These are phyloP conservation scores for Hypomecis punctinalis DNA, from an alignment of 2,888 invertebrate species.

Conservation along the genomic window DNA sequence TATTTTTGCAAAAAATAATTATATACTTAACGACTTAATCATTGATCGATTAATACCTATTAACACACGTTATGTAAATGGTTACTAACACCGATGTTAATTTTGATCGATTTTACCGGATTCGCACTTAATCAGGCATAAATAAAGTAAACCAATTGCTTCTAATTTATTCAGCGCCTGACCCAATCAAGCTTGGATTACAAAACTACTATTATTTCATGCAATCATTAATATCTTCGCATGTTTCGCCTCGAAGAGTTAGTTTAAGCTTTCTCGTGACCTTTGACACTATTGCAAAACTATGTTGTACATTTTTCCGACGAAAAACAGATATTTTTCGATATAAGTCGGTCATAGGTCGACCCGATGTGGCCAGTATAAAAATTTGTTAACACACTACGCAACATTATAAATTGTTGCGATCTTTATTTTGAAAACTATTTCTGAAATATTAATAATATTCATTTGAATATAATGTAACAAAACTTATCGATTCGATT, in stretches of 20 bases:
- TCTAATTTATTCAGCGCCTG: constrained; percentile 22
- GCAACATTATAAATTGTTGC: constrained; percentile 21
- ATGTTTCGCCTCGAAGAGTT: constrained; percentile 19
- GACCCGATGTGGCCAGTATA: constrained; percentile 38
- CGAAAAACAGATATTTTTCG: constrained; percentile 68
- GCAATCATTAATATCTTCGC: constrained; percentile 34
- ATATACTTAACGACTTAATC: no score
- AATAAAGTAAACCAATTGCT: constrained; percentile 14
- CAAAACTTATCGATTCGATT: background rate
- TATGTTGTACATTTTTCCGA: constrained; percentile 54
- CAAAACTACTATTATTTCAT: constrained; percentile 40
- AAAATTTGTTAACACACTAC: constrained; percentile 16
- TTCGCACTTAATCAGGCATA: constrained; percentile 17
- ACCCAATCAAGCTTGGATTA: constrained; percentile 39
- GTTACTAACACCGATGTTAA: background rate
- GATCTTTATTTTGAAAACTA: constrained; percentile 22
- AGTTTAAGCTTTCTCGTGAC: constrained; percentile 77
- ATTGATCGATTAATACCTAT: no score
- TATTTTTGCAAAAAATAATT: no score
- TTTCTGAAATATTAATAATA: constrained; percentile 20
- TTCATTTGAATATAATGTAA: background rate
- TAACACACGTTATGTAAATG: background rate
- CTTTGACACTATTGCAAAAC: constrained; percentile 73
- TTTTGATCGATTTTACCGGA: constrained; percentile 2
- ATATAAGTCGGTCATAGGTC: constrained; percentile 65